Conservation (phyloP, 2,888 invertebrate species). For the Limulus polyphemus region DNA sequence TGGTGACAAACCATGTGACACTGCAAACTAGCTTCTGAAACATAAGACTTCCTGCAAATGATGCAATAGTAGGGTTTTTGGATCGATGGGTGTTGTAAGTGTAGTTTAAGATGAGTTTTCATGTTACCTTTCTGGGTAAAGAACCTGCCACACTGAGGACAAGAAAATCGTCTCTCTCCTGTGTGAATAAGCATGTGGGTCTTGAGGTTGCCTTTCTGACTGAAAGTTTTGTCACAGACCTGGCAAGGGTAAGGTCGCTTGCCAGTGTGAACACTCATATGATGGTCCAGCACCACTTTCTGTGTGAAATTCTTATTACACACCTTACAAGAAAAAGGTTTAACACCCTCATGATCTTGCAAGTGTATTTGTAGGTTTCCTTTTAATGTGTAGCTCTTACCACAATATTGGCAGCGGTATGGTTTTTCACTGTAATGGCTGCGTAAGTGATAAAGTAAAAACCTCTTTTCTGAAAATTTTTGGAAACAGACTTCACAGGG, state of each 20-base stretch:
- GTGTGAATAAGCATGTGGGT: slow-evolving; percentile 23
- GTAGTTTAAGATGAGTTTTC: slow-evolving; percentile 24
- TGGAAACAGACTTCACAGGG: too few species aligned
- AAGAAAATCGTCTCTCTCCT: slow-evolving; percentile 21
- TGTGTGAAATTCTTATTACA: slow-evolving; percentile 23
- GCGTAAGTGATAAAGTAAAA: slow-evolving; percentile 15
- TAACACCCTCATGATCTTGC: slow-evolving; percentile 20
- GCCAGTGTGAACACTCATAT: slow-evolving; percentile 24
- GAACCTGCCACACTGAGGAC: slow-evolving; percentile 22
- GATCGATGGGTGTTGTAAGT: slow-evolving; percentile 19
- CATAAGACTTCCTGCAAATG: slow-evolving; percentile 21
- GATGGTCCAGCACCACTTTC: slow-evolving; percentile 23
- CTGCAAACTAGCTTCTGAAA: slow-evolving; percentile 21
- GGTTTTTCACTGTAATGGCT: slow-evolving; percentile 23
- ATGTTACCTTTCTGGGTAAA: slow-evolving; percentile 24
- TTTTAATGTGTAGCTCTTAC: slow-evolving; percentile 19
- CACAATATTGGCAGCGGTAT: slow-evolving; percentile 20
- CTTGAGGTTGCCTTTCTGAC: slow-evolving; percentile 24
- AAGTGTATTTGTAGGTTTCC: slow-evolving; percentile 22
- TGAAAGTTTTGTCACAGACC: slow-evolving; percentile 22
- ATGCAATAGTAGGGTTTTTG: slow-evolving; percentile 22
- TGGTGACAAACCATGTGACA: slow-evolving; percentile 23
- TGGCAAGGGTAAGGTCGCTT: slow-evolving; percentile 23
- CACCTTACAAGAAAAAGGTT: slow-evolving; percentile 21
- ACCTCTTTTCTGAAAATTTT: too few species aligned